These are phyloP conservation scores for Drosophila mayri DNA, from an alignment of 1,140 invertebrate species.

Conservation along the genomic window DNA sequence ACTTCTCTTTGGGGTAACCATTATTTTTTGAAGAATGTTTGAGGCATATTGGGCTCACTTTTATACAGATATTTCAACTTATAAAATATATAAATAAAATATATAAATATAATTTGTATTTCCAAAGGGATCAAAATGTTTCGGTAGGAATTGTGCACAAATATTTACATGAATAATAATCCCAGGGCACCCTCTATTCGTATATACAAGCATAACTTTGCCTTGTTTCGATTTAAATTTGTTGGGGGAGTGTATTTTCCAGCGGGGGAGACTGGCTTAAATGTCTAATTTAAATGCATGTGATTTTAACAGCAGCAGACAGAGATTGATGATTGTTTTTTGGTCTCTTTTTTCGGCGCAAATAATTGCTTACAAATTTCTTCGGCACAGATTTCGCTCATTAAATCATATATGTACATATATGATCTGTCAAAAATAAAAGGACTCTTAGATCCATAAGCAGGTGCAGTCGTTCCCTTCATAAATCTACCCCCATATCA, in stretches of 20 bases:
- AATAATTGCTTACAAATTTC: conserved; percentile 74
- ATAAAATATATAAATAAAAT: neutral
- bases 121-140: too few relatives aligned
- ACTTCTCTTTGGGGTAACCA: conserved; percentile 28
- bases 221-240: conserved; percentile 7
- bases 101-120: neutral
- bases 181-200: neutral
- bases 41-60: neutral
- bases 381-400: conserved; percentile 56
- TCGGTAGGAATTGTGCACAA: accelerated
- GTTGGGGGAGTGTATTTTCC: conserved; percentile 13
- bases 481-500: conserved; percentile 50
- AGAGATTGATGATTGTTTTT: conserved; percentile 82
- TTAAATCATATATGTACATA: conserved; percentile 39
- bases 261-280: conserved; percentile 59
- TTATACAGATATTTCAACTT: too few relatives aligned
- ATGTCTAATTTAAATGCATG: conserved; percentile 85
- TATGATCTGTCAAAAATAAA: neutral
- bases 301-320: conserved; percentile 80
- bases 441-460: conserved; percentile 3
- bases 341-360: conserved; percentile 28
- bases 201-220: too few relatives aligned
- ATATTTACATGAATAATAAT: too few relatives aligned
- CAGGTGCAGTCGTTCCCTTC: conserved; percentile 72
- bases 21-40: neutral